Evolutionary conservation across 2,797 vertebrate genomes (phyloP).

Genomic region (Ctenopoma kingsleyae): DNA sequence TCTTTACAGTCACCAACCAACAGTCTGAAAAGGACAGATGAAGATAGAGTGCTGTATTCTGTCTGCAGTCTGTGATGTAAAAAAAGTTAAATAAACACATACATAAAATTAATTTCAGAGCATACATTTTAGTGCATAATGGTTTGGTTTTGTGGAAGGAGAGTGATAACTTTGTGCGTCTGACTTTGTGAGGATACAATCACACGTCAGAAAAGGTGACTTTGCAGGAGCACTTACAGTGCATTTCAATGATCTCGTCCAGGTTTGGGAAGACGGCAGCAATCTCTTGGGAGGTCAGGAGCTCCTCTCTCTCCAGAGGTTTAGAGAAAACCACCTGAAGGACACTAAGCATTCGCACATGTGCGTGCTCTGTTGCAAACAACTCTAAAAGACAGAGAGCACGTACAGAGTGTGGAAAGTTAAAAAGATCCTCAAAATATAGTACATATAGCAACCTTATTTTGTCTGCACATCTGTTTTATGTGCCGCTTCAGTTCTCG

Average conservation of each 20-base stretch:
- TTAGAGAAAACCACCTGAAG: slow-evolving; percentile 91
- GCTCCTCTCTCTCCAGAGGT: slow-evolving; percentile 84
- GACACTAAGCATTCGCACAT: slow-evolving; percentile 92
- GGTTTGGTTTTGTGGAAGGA: background rate
- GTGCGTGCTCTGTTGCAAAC: slow-evolving; percentile 92
- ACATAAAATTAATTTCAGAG: no score
- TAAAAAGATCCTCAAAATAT: background rate
- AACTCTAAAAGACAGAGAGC: slow-evolving; percentile 81
- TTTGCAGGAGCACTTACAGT: slow-evolving; percentile 83
- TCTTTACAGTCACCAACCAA: background rate
- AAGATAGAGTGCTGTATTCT: background rate
- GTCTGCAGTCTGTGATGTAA: background rate
- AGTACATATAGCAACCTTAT: background rate
- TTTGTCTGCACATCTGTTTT: background rate
- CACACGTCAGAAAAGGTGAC: slow-evolving; percentile 3
- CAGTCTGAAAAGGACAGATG: background rate
- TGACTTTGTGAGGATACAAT: background rate
- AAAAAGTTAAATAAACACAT: no score
- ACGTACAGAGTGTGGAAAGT: background rate
- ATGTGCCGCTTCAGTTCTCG: background rate
- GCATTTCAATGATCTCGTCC: slow-evolving; percentile 92
- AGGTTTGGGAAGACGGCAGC: slow-evolving; percentile 90
- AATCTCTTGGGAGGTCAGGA: slow-evolving; percentile 82
- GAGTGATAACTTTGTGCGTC: background rate
- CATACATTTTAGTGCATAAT: background rate